These are phyloP conservation scores for Drosophila suzukii DNA, from an alignment of 1,140 invertebrate species.

Conservation along the genomic window DNA sequence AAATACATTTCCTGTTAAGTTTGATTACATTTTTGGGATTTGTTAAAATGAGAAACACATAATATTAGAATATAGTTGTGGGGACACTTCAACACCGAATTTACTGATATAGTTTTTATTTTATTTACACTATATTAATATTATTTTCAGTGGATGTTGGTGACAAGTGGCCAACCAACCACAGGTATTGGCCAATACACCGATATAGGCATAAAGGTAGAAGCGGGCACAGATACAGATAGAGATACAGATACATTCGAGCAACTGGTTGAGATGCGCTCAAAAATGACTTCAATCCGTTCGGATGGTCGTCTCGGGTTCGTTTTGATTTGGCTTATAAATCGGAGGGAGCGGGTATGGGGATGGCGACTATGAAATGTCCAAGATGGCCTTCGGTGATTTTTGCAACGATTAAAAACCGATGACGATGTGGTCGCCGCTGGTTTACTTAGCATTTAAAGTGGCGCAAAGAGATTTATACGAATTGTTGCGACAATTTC, in stretches of 20 bases:
- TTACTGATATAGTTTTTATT: neutral
- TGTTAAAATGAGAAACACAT: too few species aligned
- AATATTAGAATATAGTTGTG: too few species aligned
- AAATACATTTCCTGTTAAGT: too few species aligned
- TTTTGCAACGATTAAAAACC: constrained; percentile 77
- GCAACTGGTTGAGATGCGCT: constrained; percentile 76
- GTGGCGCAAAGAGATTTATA: constrained; percentile 65
- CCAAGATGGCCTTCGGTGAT: constrained; percentile 74
- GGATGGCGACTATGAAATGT: constrained; percentile 63
- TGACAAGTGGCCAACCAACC: constrained; percentile 47
- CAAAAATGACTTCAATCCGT: constrained; percentile 70
- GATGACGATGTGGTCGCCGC: constrained; percentile 59
- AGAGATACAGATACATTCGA: constrained; percentile 21
- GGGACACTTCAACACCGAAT: neutral
- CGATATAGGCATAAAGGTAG: constrained; percentile 9
- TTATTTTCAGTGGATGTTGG: constrained; percentile 8
- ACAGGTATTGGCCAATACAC: constrained; percentile 57
- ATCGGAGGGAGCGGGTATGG: constrained; percentile 6
- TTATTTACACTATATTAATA: neutral
- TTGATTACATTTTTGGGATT: too few species aligned
- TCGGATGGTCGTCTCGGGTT: constrained; percentile 46
- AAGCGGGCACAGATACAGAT: constrained; percentile 29
- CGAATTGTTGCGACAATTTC: constrained; percentile 54
- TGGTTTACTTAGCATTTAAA: constrained; percentile 70
- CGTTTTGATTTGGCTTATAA: constrained; percentile 24